Percentiles rank a stretch among this genome's conserved stretches.
Evolutionary conservation across 2,888 invertebrate genomes (phyloP).

Genomic region (Synergus laeviventris): DNA sequence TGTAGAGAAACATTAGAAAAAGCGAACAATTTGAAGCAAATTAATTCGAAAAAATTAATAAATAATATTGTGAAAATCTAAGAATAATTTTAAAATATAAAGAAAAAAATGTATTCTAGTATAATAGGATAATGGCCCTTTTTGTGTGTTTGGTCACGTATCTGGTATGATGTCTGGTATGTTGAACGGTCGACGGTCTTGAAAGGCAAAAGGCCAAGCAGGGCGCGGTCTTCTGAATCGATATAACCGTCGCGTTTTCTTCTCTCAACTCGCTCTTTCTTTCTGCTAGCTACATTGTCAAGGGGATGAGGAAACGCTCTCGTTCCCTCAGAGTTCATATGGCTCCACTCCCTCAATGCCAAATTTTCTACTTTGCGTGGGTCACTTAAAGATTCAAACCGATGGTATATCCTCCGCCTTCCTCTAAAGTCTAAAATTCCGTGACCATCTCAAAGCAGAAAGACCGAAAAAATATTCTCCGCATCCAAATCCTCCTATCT

Average conservation of each 20-base stretch:
- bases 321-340: neutral
- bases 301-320: constrained; percentile 21
- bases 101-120: neutral
- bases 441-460: constrained; percentile 18
- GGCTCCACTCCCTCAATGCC: constrained; percentile 10
- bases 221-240: constrained; percentile 52
- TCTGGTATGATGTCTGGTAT: constrained; percentile 1
- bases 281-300: constrained; percentile 11
- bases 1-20: no score
- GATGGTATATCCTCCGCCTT: neutral
- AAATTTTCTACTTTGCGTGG: constrained; percentile 1
- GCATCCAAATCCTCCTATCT: constrained; percentile 21
- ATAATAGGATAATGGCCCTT: neutral
- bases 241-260: constrained; percentile 36
- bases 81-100: neutral
- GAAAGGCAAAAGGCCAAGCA: constrained; percentile 27
- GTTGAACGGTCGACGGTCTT: neutral
- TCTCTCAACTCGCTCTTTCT: constrained; percentile 31
- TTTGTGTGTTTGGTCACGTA: constrained; percentile 6
- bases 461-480: constrained; percentile 16
- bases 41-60: no score
- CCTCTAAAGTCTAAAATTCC: neutral
- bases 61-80: no score
- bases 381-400: constrained; percentile 3
- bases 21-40: no score